phyloP scores from a whole-genome alignment of 2,888 invertebrate species.

The Tillus elongatus region DNA sequence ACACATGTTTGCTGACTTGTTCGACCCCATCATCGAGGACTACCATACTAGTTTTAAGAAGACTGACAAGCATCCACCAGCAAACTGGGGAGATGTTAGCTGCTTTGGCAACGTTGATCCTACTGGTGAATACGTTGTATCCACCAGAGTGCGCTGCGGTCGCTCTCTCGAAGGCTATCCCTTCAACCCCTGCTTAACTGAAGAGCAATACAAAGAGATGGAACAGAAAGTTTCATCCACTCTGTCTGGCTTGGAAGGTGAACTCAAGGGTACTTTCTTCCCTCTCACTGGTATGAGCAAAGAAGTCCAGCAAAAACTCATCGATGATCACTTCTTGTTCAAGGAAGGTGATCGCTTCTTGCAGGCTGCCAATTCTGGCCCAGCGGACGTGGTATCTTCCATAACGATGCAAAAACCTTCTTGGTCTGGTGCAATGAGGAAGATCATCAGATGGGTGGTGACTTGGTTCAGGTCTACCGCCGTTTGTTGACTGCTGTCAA shows the following conservation, averaged over 20 bases:
- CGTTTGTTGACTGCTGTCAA: constrained; percentile 84
- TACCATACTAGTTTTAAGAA: constrained; percentile 94
- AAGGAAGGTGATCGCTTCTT: constrained; percentile 92
- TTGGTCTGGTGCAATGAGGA: constrained; percentile 98
- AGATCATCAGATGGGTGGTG: constrained; percentile 96
- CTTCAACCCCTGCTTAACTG: constrained; percentile 94
- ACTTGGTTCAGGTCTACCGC: constrained; percentile 83
- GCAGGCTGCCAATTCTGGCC: constrained; percentile 97
- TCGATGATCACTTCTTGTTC: constrained; percentile 97
- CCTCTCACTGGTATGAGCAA: constrained; percentile 95
- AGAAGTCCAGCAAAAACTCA: constrained; percentile 90
- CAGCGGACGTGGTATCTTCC: constrained; percentile 92
- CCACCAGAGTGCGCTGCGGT: constrained; percentile 93
- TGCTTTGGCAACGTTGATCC: constrained; percentile 89
- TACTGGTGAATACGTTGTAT: constrained; percentile 80
- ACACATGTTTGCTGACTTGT: constrained; percentile 87
- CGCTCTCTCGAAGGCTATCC: constrained; percentile 92
- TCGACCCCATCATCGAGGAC: constrained; percentile 96
- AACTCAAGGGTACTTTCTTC: constrained; percentile 91
- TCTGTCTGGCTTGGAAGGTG: constrained; percentile 72
- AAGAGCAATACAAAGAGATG: constrained; percentile 97
- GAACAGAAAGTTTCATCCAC: constrained; percentile 80
- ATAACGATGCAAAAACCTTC: constrained; percentile 96
- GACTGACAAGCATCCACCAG: constrained; percentile 86
- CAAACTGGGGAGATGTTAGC: constrained; percentile 89